Conservation (phyloP, 2,113 vertebrate genomes). For the Enhydra lutris region DNA sequence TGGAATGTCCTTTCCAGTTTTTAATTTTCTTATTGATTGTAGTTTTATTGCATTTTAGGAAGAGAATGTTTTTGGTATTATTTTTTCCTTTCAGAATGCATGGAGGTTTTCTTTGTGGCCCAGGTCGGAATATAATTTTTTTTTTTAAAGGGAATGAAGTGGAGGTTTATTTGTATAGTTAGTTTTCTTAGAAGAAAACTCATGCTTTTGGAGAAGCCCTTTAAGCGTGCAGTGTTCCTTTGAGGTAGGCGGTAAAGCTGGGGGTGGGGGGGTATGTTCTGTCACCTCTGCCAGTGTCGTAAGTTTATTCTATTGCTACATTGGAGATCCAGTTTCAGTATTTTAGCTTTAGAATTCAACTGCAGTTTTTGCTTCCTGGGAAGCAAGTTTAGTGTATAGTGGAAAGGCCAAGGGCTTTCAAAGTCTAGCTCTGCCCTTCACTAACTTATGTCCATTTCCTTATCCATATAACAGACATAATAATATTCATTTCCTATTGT, state of each 20-base stretch:
- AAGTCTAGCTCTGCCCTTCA: background rate
- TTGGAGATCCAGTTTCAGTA: background rate
- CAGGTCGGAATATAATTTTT: background rate
- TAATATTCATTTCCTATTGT: background rate
- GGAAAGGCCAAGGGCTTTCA: background rate
- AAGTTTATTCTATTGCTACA: background rate
- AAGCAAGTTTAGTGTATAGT: background rate
- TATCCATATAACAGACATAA: background rate
- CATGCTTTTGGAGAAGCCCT: background rate
- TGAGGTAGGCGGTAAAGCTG: background rate
- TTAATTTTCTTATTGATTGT: background rate
- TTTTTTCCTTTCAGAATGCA: conserved; percentile 11
- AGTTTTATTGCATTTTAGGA: background rate
- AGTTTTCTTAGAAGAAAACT: background rate
- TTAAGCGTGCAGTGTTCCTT: background rate
- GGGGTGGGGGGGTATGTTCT: background rate
- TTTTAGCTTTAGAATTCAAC: background rate
- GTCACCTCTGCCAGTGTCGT: background rate
- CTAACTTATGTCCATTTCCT: background rate
- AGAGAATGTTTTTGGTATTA: background rate
- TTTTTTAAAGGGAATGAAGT: background rate
- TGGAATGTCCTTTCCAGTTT: background rate
- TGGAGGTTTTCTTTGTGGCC: background rate
- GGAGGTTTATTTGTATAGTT: background rate
- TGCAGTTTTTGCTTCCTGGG: background rate